A percentile compares a stretch with the other conserved stretches of the same genome.
phyloP scores from a whole-genome alignment of 2,888 invertebrate species.

The Metallyticus violacea region DNA sequence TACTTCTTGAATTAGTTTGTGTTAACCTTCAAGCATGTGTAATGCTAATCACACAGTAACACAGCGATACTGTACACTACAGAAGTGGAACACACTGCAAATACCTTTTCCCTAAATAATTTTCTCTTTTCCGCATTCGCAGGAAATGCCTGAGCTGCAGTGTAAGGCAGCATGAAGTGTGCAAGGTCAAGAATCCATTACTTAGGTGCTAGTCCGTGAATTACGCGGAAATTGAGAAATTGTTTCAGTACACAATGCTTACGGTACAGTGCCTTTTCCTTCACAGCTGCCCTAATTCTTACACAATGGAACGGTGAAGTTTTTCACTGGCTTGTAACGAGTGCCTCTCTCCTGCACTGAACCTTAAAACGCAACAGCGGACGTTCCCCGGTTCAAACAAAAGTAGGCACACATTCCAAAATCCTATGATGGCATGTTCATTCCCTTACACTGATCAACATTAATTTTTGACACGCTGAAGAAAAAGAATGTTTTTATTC shows the following conservation, averaged over 20 bases:
- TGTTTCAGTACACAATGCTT: neutral
- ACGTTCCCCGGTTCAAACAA: neutral
- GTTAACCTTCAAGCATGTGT: too few species aligned
- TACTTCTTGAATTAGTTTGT: too few species aligned
- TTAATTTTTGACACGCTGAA: too few species aligned
- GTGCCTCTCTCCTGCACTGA: neutral
- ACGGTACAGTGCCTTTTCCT: neutral
- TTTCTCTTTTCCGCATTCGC: neutral
- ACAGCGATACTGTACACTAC: too few species aligned
- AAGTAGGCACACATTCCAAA: too few species aligned
- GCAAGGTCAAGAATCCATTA: neutral
- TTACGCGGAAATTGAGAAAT: neutral
- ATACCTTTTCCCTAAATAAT: too few species aligned
- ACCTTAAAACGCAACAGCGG: neutral
- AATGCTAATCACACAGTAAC: too few species aligned
- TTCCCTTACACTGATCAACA: too few species aligned
- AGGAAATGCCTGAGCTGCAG: neutral
- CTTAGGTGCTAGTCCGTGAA: neutral
- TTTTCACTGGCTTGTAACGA: neutral
- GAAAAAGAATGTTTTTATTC: too few species aligned
- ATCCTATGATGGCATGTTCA: too few species aligned
- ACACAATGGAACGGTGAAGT: neutral
- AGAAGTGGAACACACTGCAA: too few species aligned
- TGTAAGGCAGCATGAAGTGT: neutral
- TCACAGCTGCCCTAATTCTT: neutral